Conservation (phyloP, 2,113 vertebrate genomes). For the Nicator chloris region DNA sequence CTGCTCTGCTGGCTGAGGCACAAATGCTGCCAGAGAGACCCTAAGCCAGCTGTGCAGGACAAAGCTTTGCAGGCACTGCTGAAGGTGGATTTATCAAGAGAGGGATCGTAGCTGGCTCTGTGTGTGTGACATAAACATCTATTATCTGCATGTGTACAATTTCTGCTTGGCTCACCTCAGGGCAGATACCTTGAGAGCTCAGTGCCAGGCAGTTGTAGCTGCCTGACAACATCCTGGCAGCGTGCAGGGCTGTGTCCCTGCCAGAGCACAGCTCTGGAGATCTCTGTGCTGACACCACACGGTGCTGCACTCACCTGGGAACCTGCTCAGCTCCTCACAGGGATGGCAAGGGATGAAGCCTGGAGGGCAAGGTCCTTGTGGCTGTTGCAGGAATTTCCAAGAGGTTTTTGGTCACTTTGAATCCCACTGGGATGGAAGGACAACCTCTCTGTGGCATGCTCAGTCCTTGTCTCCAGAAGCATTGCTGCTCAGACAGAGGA, state of each 20-base stretch:
- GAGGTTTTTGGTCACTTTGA: neutral
- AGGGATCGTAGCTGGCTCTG: neutral
- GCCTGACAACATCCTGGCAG: slow-evolving; percentile 47
- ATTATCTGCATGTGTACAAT: slow-evolving; percentile 61
- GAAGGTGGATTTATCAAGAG: neutral
- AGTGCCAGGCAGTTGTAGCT: slow-evolving; percentile 41
- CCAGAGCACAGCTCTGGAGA: no score
- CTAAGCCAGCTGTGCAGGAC: neutral
- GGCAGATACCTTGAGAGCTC: slow-evolving; percentile 59
- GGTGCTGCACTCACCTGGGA: neutral
- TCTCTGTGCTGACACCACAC: neutral
- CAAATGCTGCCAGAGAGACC: neutral
- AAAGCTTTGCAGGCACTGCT: neutral
- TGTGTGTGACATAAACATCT: slow-evolving; percentile 40
- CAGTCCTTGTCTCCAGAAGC: neutral
- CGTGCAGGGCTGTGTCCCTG: neutral
- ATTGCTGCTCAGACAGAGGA: accelerated
- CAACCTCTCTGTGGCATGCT: neutral
- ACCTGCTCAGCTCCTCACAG: neutral
- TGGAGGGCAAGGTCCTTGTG: neutral
- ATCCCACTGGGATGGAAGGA: neutral
- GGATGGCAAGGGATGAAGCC: no score
- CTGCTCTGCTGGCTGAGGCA: neutral
- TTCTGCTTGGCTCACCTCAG: slow-evolving; percentile 42
- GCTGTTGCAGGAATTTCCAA: neutral